Conservation (phyloP, 2,113 vertebrate genomes). For the Scortum barcoo region DNA sequence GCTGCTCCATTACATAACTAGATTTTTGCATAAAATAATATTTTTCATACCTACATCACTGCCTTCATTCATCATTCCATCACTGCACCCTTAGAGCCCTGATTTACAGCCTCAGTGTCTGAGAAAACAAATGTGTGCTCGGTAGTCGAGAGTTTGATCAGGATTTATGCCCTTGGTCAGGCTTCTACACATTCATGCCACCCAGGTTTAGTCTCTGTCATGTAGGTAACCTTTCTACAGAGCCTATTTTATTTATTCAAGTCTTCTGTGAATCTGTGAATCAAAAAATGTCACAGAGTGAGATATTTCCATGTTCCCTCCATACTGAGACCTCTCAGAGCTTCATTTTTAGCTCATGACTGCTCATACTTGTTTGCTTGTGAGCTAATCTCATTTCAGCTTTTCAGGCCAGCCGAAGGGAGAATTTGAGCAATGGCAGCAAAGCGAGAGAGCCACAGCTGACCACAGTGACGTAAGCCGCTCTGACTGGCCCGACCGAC, state of each 20-base stretch:
- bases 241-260: conserved; percentile 28
- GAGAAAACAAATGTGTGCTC: conserved; percentile 46
- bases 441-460: conserved; percentile 67
- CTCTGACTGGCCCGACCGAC: conserved; percentile 38
- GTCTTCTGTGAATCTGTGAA: conserved; percentile 7
- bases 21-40: conserved; percentile 22
- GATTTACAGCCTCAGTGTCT: conserved; percentile 43
- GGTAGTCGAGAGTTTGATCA: conserved; percentile 34
- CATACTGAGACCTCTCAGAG: conserved; percentile 26
- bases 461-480: conserved; percentile 73
- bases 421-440: conserved; percentile 60
- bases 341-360: conserved; percentile 65
- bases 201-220: conserved; percentile 11
- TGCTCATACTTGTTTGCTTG: conserved; percentile 60
- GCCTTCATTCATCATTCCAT: conserved; percentile 20
- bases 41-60: conserved; percentile 17
- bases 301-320: conserved; percentile 34
- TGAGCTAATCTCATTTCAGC: conserved; percentile 65
- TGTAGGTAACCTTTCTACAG: not conserved
- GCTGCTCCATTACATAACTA: not conserved
- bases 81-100: conserved; percentile 20
- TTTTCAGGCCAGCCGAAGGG: conserved; percentile 60
- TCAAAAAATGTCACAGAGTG: conserved; percentile 33
- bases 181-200: not conserved
- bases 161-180: conserved; percentile 42